Conservation (phyloP, 2,113 vertebrate species). For the Anhinga anhinga region DNA sequence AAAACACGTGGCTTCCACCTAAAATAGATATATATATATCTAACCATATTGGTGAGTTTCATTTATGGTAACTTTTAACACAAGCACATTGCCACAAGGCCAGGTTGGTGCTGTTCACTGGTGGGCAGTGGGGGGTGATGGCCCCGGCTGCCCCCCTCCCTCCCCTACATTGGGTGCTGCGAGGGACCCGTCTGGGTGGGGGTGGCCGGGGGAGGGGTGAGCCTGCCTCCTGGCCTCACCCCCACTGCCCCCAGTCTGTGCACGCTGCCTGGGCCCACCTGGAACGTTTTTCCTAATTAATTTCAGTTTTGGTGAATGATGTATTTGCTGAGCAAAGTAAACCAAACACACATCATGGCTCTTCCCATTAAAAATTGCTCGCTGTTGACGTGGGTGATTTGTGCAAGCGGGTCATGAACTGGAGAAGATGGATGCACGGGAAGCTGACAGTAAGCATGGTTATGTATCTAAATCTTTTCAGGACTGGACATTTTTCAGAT, state of each 20-base stretch:
- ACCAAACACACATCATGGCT: not conserved
- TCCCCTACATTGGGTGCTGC: not conserved
- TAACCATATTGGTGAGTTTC: fast-evolving
- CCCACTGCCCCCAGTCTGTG: not conserved
- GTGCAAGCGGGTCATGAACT: not conserved
- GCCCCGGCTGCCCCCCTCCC: not conserved
- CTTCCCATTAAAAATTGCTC: not conserved
- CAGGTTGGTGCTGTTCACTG: not conserved
- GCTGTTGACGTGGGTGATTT: not conserved
- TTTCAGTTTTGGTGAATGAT: not conserved
- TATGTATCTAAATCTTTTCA: fast-evolving
- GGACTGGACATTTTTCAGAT: not conserved
- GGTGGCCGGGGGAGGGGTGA: not conserved
- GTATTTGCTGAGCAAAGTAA: not conserved
- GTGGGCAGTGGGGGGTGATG: not conserved
- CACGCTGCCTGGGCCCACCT: not conserved
- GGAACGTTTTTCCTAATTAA: not conserved
- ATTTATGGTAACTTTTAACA: not conserved
- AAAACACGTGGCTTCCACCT: not conserved
- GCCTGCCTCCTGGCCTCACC: not conserved
- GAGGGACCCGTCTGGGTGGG: not conserved
- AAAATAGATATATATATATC: not conserved
- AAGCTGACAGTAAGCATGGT: fast-evolving
- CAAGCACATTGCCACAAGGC: fast-evolving
- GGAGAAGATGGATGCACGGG: not conserved